A percentile compares a stretch with the other conserved stretches of the same genome.
These are phyloP conservation scores for Wasmannia auropunctata DNA, from an alignment of 1,140 invertebrate species.

Conservation along the genomic window DNA sequence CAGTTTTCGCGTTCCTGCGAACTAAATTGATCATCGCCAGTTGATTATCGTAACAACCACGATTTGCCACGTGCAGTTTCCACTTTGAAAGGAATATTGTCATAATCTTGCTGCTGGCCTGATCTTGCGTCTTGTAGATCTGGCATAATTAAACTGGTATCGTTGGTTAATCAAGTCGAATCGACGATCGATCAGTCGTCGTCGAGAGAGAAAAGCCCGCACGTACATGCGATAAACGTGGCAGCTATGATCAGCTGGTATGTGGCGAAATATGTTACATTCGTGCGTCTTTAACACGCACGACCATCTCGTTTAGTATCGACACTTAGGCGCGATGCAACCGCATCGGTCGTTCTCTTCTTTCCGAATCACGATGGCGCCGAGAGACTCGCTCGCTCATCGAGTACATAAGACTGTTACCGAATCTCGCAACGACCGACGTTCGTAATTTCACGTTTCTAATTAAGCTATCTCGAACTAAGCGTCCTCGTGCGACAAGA, in stretches of 20 bases:
- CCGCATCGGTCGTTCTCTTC: conserved; percentile 34
- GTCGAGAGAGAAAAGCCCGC: not conserved
- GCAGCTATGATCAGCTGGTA: not conserved
- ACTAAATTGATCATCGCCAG: not conserved
- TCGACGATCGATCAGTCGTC: not conserved
- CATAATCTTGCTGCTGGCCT: not conserved
- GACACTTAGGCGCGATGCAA: not conserved
- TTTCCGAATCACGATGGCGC: conserved; percentile 52
- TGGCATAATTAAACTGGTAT: not conserved
- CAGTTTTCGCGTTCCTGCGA: conserved; percentile 13
- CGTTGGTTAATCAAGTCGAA: not conserved
- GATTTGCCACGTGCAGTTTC: not conserved
- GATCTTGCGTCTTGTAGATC: not conserved
- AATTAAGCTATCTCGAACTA: conserved; percentile 45
- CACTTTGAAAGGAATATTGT: not conserved
- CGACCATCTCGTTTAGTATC: conserved; percentile 26
- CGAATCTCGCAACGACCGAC: conserved; percentile 54
- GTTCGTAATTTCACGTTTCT: conserved; percentile 54
- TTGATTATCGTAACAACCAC: not conserved
- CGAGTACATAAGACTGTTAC: conserved; percentile 58
- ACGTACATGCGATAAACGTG: not conserved
- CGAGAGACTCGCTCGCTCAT: conserved; percentile 46
- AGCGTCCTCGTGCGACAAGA: not conserved
- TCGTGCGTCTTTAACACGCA: not conserved
- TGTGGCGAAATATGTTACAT: not conserved